Evolutionary conservation across 2,888 invertebrate genomes (phyloP).

Genomic region (Drosophila subsilvestris): DNA sequence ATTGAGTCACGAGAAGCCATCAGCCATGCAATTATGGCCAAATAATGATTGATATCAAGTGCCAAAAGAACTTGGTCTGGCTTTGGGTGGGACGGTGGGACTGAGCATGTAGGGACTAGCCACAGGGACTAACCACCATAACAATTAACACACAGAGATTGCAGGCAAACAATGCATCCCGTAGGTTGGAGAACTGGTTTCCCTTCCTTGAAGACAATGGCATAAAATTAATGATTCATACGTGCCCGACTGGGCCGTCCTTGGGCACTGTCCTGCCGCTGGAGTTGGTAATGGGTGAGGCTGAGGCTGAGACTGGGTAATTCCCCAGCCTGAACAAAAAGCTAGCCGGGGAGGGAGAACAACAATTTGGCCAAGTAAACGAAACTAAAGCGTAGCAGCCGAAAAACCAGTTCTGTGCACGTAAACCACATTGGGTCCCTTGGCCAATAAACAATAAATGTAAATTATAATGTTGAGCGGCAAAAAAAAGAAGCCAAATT

Average conservation of each 20-base stretch:
- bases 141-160: constrained; percentile 34
- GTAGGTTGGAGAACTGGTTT: constrained; percentile 9
- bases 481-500: constrained; percentile 4
- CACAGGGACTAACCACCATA: constrained; percentile 12
- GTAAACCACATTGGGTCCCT: constrained; percentile 30
- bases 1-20: constrained; percentile 16
- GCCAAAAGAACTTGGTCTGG: constrained; percentile 23
- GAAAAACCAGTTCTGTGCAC: constrained; percentile 40
- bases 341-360: constrained; percentile 16
- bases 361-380: constrained; percentile 39
- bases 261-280: constrained; percentile 50
- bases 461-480: constrained; percentile 38
- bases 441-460: constrained; percentile 21
- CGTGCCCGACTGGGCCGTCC: constrained; percentile 30
- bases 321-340: constrained; percentile 27
- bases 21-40: constrained; percentile 15
- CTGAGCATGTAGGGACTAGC: not conserved
- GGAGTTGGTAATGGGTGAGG: not conserved
- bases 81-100: not conserved
- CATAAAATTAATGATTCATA: constrained; percentile 39
- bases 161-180: constrained; percentile 7
- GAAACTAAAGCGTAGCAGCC: constrained; percentile 16
- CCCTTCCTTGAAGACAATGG: constrained; percentile 7
- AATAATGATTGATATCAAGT: constrained; percentile 47
- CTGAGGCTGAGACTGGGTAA: constrained; percentile 29